Conservation (phyloP, 2,888 invertebrate genomes). For the Phaonia tiefii region DNA sequence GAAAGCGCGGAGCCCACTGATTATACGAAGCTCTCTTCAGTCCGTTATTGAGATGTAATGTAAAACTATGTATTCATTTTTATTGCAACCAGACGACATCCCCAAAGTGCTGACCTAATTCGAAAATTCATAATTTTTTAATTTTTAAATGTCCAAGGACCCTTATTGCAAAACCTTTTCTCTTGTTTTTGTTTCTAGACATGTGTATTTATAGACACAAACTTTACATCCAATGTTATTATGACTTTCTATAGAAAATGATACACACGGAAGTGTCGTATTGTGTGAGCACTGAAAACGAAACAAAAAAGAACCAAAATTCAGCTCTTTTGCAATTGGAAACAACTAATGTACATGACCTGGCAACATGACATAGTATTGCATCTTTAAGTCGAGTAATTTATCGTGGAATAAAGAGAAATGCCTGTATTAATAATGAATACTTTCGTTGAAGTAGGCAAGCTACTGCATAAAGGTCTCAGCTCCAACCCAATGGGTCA, state of each 20-base stretch:
- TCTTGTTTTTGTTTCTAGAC: too few species aligned
- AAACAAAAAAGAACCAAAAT: neutral
- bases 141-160: too few species aligned
- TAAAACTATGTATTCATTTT: too few species aligned
- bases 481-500: neutral
- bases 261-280: neutral
- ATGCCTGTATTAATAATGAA: constrained; percentile 2
- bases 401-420: neutral
- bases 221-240: neutral
- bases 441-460: neutral
- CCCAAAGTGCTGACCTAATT: too few species aligned
- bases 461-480: neutral
- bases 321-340: constrained; percentile 3
- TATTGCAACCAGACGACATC: too few species aligned
- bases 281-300: neutral
- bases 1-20: too few species aligned
- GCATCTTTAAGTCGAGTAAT: neutral
- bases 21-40: too few species aligned
- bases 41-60: too few species aligned
- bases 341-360: neutral
- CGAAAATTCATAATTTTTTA: too few species aligned
- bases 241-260: neutral
- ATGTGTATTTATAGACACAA: neutral
- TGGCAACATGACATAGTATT: neutral
- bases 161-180: too few species aligned